Base-by-base conservation (phyloP, 1,140 invertebrate genomes). In the Proales similis region DNA sequence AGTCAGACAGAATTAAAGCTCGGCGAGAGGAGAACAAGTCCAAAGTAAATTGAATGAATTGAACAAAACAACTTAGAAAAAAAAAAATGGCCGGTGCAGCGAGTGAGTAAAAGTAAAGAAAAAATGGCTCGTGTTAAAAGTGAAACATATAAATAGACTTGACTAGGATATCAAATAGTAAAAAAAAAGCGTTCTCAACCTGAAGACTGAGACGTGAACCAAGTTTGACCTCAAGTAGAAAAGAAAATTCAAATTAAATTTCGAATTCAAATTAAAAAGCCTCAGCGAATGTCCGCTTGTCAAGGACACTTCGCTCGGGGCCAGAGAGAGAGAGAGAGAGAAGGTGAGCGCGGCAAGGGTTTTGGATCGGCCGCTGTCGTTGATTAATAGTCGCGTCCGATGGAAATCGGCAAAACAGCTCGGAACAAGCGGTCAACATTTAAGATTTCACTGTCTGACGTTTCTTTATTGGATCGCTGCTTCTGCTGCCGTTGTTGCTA, bases 191-290 rank as follows among this genome's bases (percentile, higher is more conserved):
- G 24, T 36, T 19, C 29, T 57, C n/a, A 57, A 57, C 51, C 51
- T 57, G 51, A 57, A 42, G 51, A 57, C 32, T 17, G 19, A 42
- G 51, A 57, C 39, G 39, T 57, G 30, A 57, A 57, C 51, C 51
- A 57, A 42, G 51, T 57, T 57, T 57, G 51, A 57, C 51, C 51
- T 57, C 51, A 27, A 57, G 45, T 27, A 49, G 38, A 49, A 49
- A 49, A 49, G n/a, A 9, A 27, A 32, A 9, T 49, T 49, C 38
- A 53, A 36, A 33, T 36, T 53, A 39, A 24, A 4, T 47, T 47
- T 47, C 26, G 30, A 20, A 20, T 46, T 46, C 12, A 48, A 24
- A 6, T 29, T n/a, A 48, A 48, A 48, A 4, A 48, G 19, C 11
- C 38, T 32, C 22, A 12, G n/a, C n/a, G n/a, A n/a, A n/a, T n/a